These are phyloP conservation scores for Xanthia togata DNA, from an alignment of 2,888 invertebrate species.

Conservation along the genomic window DNA sequence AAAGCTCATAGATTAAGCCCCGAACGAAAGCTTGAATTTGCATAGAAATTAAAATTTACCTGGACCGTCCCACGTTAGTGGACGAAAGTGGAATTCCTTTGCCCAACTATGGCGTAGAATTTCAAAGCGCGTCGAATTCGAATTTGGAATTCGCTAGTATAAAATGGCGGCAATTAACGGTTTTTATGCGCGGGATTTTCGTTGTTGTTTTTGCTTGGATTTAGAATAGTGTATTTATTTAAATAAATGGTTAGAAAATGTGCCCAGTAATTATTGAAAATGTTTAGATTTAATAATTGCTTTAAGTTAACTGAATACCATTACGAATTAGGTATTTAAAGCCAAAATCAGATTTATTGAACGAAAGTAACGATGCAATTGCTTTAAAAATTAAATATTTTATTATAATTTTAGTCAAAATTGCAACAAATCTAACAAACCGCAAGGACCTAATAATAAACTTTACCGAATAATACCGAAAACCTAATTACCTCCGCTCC, in stretches of 20 bases:
- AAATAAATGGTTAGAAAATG: not conserved
- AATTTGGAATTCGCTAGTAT: conserved; percentile 73
- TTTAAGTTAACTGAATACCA: not conserved
- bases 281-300: not conserved
- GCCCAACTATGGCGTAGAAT: conserved; percentile 77
- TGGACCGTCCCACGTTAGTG: conserved; percentile 83
- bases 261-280: no score
- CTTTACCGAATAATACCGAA: conserved; percentile 43
- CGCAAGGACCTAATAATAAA: conserved; percentile 6
- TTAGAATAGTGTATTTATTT: conserved; percentile 10
- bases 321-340: not conserved
- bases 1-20: conserved; percentile 87
- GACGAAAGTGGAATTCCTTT: conserved; percentile 85
- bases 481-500: conserved; percentile 66
- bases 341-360: not conserved
- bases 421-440: not conserved
- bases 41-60: conserved; percentile 91
- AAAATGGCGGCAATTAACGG: conserved; percentile 66
- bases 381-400: not conserved
- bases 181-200: conserved; percentile 50
- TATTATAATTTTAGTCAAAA: not conserved
- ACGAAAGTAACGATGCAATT: not conserved
- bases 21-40: conserved; percentile 88
- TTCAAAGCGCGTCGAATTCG: conserved; percentile 75
- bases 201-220: conserved; percentile 19